Evolutionary conservation across 2,797 vertebrate species (phyloP), one percentile per base, ranked within the genome.

Genomic region (Numenius phaeopus): DNA sequence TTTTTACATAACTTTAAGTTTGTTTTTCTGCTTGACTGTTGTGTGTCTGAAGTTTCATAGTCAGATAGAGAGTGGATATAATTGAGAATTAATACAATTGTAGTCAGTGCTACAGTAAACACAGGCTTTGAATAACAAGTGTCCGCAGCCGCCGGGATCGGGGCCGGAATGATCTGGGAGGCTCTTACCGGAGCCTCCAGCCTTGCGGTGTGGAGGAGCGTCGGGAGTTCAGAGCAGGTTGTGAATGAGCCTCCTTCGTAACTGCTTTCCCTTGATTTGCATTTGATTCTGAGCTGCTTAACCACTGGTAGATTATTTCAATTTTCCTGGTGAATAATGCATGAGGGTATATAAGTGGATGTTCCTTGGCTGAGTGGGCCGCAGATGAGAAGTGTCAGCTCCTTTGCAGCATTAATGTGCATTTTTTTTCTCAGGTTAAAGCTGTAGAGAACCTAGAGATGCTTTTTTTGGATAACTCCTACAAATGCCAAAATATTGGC

Each of bases 341-440:
- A 96, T 96, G 90, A 97, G 93, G 86, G 47, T 83, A 46, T 91
- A 79, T 89, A 95, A 96, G 94, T 97, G 91, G 95, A 97, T 96
- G 93, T 97, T 92, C 93, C 93, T 81, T 64, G 91, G 77, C 95
- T 97, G 96, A 97, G 94, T 96, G 94, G 97, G 96, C 85, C 87
- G 95, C 91, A 96, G 80, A 96, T 97, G 92, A 90, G 72, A 96
- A 95, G 95, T 97, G 96, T 97, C 97, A 96, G 83, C 97, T 96
- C 89, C 95, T 94, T 93, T 95, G 91, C 95, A 90, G 88, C 90
- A 73, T 96, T 94, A 95, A 96, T 90, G 91, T 89, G 81, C 57
- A 11, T 83, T 78, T 96, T 87, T 79, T 86, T 72, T 26, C 87
- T 95, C 94, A 70, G 94, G 93, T 97, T 97, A 94, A 92, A 93